These are phyloP conservation scores for Mesorhabditis belari DNA, from an alignment of 2,888 invertebrate genomes.

Conservation along the genomic window DNA sequence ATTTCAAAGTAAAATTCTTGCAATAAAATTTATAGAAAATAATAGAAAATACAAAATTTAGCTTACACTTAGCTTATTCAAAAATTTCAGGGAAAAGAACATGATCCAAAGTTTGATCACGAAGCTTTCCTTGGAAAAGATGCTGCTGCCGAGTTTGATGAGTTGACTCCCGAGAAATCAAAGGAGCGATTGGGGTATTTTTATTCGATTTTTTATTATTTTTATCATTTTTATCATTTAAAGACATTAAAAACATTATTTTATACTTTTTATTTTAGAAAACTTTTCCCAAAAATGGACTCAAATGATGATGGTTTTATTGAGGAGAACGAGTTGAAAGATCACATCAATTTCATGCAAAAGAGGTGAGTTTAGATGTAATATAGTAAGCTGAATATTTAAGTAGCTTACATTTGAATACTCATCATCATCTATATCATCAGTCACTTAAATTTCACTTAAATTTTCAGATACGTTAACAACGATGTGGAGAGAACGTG, in stretches of 20 bases:
- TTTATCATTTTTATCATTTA: slow-evolving; percentile 1
- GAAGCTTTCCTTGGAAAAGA: slow-evolving; percentile 94
- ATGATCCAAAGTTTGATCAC: slow-evolving; percentile 81
- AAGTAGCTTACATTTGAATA: too few species aligned
- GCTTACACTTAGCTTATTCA: background rate
- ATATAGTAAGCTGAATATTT: background rate
- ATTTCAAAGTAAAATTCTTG: slow-evolving; percentile 22
- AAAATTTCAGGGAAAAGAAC: slow-evolving; percentile 50
- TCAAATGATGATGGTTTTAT: slow-evolving; percentile 74
- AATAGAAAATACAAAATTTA: background rate
- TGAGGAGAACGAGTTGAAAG: slow-evolving; percentile 78
- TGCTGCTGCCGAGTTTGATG: slow-evolving; percentile 81
- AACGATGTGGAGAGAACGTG: slow-evolving; percentile 89
- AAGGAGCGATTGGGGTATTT: slow-evolving; percentile 68
- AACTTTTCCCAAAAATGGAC: slow-evolving; percentile 90
- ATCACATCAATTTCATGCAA: slow-evolving; percentile 92
- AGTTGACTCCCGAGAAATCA: slow-evolving; percentile 88
- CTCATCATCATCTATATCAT: background rate
- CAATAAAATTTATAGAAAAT: background rate
- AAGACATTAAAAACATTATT: background rate
- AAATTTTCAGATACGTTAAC: slow-evolving; percentile 75
- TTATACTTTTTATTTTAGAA: slow-evolving; percentile 60
- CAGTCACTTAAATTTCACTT: background rate
- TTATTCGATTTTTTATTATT: background rate
- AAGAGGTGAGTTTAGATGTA: slow-evolving; percentile 55